These are phyloP conservation scores for Pantala flavescens DNA, from an alignment of 1,140 invertebrate species.

Conservation along the genomic window DNA sequence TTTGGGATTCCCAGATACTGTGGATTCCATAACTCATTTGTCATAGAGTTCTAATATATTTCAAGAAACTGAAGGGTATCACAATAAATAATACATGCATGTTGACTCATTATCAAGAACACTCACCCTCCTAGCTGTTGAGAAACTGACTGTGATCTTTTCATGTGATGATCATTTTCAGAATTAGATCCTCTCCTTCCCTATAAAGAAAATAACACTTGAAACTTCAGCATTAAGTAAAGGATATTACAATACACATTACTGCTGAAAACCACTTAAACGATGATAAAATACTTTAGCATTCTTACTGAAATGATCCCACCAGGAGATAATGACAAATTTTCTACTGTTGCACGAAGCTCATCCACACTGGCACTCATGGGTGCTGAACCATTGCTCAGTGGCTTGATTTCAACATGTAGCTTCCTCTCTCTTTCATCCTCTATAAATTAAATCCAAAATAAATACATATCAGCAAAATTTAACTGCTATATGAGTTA, in stretches of 20 bases:
- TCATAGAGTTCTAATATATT: too few species aligned
- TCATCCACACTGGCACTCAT: conserved; percentile 92
- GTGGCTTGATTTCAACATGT: conserved; percentile 89
- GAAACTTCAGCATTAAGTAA: conserved; percentile 1
- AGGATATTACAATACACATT: conserved; percentile 15
- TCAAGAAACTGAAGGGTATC: too few species aligned
- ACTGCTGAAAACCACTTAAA: background rate
- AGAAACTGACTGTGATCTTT: conserved; percentile 65
- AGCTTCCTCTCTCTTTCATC: conserved; percentile 81
- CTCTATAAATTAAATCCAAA: conserved; percentile 32
- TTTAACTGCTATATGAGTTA: conserved; percentile 13
- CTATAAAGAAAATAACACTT: conserved; percentile 28
- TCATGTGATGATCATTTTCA: conserved; percentile 58
- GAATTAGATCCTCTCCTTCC: conserved; percentile 43
- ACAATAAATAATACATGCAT: too few species aligned
- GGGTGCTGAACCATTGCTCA: conserved; percentile 73
- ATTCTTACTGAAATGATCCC: conserved; percentile 44
- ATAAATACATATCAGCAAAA: conserved; percentile 10
- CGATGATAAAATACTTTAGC: background rate
- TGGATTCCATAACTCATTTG: too few species aligned
- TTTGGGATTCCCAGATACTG: too few species aligned
- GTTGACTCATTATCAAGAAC: too few species aligned
- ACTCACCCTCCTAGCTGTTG: conserved; percentile 56
- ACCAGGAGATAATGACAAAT: conserved; percentile 75
- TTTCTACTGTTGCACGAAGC: conserved; percentile 81